Evolutionary conservation across 2,113 vertebrate genomes (phyloP).

Genomic region (Hystrix brachyura): DNA sequence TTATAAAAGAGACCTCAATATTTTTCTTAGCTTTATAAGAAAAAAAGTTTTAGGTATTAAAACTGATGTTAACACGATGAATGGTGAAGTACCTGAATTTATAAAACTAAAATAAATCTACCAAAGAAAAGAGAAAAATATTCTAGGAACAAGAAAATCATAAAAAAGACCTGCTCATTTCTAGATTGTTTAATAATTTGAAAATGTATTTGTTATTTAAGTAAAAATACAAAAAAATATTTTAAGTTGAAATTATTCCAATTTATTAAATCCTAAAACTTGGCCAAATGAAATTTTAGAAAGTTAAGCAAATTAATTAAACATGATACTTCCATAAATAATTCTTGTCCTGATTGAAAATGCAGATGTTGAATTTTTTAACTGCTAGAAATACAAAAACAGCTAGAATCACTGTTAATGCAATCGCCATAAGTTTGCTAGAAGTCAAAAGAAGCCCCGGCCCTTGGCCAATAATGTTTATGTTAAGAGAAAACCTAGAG

Average conservation of each 20-base stretch:
- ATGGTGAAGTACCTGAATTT: not conserved
- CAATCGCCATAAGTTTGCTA: not conserved
- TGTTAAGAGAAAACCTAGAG: not conserved
- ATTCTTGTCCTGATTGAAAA: not conserved
- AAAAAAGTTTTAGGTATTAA: not conserved
- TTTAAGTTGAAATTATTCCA: not conserved
- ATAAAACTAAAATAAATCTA: not conserved
- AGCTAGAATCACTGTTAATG: not conserved
- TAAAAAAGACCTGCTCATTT: not conserved
- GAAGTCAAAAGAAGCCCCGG: not conserved
- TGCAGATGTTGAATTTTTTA: not conserved
- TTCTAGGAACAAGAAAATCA: not conserved
- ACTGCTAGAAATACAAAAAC: not conserved
- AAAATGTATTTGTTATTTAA: not conserved
- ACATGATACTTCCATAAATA: not conserved
- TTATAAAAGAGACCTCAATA: not conserved
- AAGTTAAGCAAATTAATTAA: not conserved
- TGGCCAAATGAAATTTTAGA: not conserved
- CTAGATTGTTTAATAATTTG: not conserved
- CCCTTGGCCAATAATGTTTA: not conserved
- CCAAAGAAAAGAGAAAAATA: not conserved
- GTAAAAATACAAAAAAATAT: not conserved
- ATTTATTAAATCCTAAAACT: not conserved
- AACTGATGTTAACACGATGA: not conserved
- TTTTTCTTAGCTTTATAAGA: not conserved